These are phyloP conservation scores for Leptogaster cylindrica DNA, from an alignment of 2,888 invertebrate species.

Conservation along the genomic window DNA sequence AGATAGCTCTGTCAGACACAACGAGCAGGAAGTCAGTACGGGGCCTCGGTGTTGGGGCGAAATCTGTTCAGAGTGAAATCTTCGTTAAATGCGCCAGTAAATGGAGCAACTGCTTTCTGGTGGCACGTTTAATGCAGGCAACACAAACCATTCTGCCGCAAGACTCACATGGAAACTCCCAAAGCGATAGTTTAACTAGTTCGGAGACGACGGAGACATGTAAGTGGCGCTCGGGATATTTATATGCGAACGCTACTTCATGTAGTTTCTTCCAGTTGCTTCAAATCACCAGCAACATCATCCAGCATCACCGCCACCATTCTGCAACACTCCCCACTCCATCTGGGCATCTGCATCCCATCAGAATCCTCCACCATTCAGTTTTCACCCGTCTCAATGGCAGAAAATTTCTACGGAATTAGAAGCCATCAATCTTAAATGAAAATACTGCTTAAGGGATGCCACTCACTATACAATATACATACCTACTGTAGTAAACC, in stretches of 20 bases:
- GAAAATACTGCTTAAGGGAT: conserved; percentile 8
- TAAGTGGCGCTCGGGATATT: not conserved
- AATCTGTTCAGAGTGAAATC: no score
- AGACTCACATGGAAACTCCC: not conserved
- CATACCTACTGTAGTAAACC: no score
- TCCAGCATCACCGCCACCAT: not conserved
- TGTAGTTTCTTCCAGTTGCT: not conserved
- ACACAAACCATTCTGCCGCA: not conserved
- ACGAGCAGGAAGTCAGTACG: no score
- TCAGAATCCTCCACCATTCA: not conserved
- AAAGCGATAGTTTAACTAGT: not conserved
- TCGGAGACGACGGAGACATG: not conserved
- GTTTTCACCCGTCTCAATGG: not conserved
- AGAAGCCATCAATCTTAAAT: conserved; percentile 10
- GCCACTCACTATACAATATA: no score
- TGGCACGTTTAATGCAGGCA: not conserved
- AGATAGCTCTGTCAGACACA: no score
- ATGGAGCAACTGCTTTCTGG: no score
- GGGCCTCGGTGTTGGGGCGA: no score
- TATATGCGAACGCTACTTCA: not conserved
- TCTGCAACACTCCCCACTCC: not conserved
- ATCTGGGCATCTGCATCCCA: not conserved
- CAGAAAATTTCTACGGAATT: conserved; percentile 8
- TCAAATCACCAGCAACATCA: not conserved
- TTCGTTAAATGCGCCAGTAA: no score